Base-by-base conservation (phyloP, 2,113 vertebrate species). In the Oophaga pumilio region DNA sequence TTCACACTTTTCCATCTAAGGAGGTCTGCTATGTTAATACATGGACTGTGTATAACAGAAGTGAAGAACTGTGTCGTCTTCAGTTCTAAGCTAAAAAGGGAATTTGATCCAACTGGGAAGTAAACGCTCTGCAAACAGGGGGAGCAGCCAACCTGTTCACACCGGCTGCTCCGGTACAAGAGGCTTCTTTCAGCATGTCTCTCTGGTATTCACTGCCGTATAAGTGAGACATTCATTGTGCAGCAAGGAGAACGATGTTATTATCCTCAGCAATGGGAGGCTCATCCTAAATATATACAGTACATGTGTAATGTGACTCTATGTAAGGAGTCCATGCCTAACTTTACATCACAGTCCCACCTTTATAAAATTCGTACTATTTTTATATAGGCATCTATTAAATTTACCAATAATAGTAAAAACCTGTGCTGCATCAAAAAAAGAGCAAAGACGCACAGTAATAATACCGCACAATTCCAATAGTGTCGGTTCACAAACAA, bases 201-300 rank as follows among this genome's bases (percentile, higher is more conserved):
- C 52, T 73, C 26, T 43, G n/a, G 28, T 73, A 85, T 62, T 64
- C 73, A 59, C 49, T 76, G 57, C 84, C 57, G 49, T 50, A 64
- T 74, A 85, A 50, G 56, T 64, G 84, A 74, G 84, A 77, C 84
- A 85, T 74, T 85, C 68, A 59, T 49, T 74, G 28, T 43, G 28
- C 26, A 17, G 71, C 56, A 20, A 8, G 83, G 59, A 81, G 13
- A 64, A 15, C 22, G 8, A 1, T 64, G 59, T 11, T n/a, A 64
- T 49, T 82, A 64, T 26, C 43, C 59, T 9, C 59, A 43, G 43
- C 60, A 17, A 8, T 82, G 49, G 33, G n/a, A 14, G 76, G 24
- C 76, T 11, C 50, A 24, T 56, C 49, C 12, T 52, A 77, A 24
- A 53, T 24, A 2, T 77, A 77, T 77, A 53, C 33, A 43, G 33